These are phyloP conservation scores for Lasius platythorax DNA, from an alignment of 2,888 invertebrate species.

Conservation along the genomic window DNA sequence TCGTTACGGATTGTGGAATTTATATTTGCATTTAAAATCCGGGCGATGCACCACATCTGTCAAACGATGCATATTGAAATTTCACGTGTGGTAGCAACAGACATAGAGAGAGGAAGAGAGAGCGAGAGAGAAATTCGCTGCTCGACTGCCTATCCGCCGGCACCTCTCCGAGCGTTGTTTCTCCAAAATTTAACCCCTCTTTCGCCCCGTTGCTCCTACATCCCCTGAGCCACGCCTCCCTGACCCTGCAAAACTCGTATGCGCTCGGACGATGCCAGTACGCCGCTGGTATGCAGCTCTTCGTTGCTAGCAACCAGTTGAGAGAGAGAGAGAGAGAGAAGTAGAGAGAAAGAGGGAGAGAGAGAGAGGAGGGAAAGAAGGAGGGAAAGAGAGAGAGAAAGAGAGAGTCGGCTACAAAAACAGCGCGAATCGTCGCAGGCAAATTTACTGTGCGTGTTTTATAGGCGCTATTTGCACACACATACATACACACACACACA, in stretches of 20 bases:
- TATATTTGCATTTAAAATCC: conserved; percentile 80
- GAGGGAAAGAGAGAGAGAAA: neutral
- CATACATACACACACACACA: neutral
- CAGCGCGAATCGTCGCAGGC: conserved; percentile 70
- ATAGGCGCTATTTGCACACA: conserved; percentile 63
- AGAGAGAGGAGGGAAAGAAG: neutral
- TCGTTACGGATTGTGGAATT: conserved; percentile 66
- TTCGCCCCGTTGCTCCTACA: conserved; percentile 40
- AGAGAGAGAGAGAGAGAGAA: conserved; percentile 6
- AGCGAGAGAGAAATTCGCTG: conserved; percentile 16
- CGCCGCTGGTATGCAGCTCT: conserved; percentile 16
- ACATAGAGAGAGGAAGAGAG: neutral
- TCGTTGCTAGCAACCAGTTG: conserved; percentile 33
- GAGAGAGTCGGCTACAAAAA: conserved; percentile 71
- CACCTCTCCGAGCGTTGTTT: conserved; percentile 56
- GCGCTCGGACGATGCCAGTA: conserved; percentile 43
- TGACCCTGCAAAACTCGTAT: conserved; percentile 50
- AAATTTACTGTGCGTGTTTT: conserved; percentile 73
- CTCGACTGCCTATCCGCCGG: conserved; percentile 20
- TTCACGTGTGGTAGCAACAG: conserved; percentile 57
- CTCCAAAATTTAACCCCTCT: conserved; percentile 60
- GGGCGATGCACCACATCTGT: conserved; percentile 74
- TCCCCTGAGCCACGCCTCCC: conserved; percentile 53
- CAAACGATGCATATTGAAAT: conserved; percentile 79
- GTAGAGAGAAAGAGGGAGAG: neutral